Conservation (phyloP, 2,797 vertebrate genomes). For the Enteromius viviparus region DNA sequence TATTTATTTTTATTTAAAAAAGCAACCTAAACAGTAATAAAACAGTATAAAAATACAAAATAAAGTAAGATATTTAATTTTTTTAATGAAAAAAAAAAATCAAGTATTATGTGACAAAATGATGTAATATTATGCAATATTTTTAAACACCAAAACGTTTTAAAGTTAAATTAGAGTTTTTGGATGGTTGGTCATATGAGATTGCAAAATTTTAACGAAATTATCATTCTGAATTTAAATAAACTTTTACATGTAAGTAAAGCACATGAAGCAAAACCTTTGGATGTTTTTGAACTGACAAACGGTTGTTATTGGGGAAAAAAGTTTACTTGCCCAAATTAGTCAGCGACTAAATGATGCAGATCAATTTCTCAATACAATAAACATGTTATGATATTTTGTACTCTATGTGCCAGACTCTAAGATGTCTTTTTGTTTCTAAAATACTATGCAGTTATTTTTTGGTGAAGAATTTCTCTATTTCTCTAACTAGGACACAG, state of each 20-base stretch:
- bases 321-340: not conserved
- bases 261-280: not conserved
- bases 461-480: not conserved
- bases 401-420: not conserved
- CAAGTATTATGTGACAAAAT: not conserved
- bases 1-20: not conserved
- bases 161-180: not conserved
- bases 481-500: constrained; percentile 43
- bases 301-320: too few relatives aligned
- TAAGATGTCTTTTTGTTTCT: not conserved
- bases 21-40: too few relatives aligned
- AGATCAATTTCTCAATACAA: not conserved
- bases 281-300: not conserved
- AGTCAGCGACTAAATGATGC: not conserved
- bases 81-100: too few relatives aligned
- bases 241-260: not conserved
- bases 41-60: constrained; percentile 1
- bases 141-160: not conserved
- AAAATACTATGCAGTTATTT: not conserved
- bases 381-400: too few relatives aligned
- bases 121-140: not conserved
- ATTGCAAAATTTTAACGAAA: too few relatives aligned
- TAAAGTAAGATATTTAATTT: not conserved
- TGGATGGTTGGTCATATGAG: not conserved
- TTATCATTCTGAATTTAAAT: not conserved